phyloP scores from a whole-genome alignment of 1,140 invertebrate genomes.

The Globodera ellingtonae region DNA sequence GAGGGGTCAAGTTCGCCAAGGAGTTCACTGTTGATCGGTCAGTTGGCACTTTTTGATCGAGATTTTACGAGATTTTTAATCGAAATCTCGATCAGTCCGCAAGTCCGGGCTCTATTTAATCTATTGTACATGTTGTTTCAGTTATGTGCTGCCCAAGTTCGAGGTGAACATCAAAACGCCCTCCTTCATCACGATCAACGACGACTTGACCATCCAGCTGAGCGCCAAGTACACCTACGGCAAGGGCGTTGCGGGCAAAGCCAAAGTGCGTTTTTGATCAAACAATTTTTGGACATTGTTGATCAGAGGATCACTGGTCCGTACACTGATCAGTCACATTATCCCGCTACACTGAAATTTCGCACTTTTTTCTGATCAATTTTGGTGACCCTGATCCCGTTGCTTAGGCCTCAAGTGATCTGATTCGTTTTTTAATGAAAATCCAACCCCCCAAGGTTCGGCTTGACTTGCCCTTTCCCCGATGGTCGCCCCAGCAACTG shows the following conservation, averaged over 20 bases:
- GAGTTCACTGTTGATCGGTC: slow-evolving; percentile 66
- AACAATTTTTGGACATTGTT: too few species aligned
- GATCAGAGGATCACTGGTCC: too few species aligned
- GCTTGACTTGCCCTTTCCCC: slow-evolving; percentile 58
- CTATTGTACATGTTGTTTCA: slow-evolving; percentile 13
- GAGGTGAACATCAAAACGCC: slow-evolving; percentile 73
- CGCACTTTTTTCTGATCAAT: too few species aligned
- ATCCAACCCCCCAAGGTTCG: background rate
- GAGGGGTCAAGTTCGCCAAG: slow-evolving; percentile 64
- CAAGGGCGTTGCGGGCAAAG: slow-evolving; percentile 73
- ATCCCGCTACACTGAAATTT: too few species aligned
- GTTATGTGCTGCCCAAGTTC: slow-evolving; percentile 72
- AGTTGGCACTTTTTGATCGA: too few species aligned
- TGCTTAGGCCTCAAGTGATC: too few species aligned
- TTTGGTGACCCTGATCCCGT: too few species aligned
- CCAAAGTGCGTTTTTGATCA: slow-evolving; percentile 40
- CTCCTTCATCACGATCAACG: slow-evolving; percentile 70
- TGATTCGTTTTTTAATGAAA: too few species aligned
- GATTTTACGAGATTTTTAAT: too few species aligned
- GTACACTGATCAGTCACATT: too few species aligned
- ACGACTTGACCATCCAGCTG: slow-evolving; percentile 70
- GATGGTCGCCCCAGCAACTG: slow-evolving; percentile 47
- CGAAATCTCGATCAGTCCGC: too few species aligned
- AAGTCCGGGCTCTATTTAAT: background rate
- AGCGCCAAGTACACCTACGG: slow-evolving; percentile 77